Evolutionary conservation across 2,113 vertebrate species (phyloP).

Genomic region (Leiothrix lutea): DNA sequence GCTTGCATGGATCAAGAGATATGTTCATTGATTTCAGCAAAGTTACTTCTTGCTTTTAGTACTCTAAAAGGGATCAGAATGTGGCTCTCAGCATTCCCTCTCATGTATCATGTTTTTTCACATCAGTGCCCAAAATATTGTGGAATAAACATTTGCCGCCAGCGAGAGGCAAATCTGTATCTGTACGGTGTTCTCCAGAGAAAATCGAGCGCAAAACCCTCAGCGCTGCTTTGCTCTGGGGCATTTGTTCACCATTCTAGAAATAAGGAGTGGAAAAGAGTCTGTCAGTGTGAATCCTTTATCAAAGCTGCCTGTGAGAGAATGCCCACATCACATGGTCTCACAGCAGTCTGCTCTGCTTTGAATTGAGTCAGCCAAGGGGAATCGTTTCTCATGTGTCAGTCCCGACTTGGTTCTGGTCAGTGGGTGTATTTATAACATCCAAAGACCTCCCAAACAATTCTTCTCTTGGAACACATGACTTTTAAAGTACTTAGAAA

Average conservation of each 20-base stretch:
- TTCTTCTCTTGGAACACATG: accelerated
- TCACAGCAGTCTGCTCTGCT: not conserved
- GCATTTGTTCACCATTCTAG: not conserved
- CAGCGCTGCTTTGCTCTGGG: not conserved
- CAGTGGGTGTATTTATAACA: not conserved
- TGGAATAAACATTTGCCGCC: not conserved
- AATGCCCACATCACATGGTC: not conserved
- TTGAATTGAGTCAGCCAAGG: not conserved
- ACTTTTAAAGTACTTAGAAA: not conserved
- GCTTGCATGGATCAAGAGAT: not conserved
- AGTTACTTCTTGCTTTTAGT: not conserved
- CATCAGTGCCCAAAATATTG: not conserved
- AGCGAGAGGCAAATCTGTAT: not conserved
- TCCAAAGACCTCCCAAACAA: not conserved
- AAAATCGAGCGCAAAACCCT: not conserved
- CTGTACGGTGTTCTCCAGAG: not conserved
- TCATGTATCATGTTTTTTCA: conserved; percentile 2
- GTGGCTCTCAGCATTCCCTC: not conserved
- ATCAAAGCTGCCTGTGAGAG: not conserved
- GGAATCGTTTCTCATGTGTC: not conserved
- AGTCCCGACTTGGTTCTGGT: not conserved
- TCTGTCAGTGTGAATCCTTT: not conserved
- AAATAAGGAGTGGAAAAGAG: conserved; percentile 17
- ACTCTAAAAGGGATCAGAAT: not conserved
- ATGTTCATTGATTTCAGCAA: not conserved